phyloP scores from a whole-genome alignment of 2,113 vertebrate species.

The Haliaeetus leucogaster region DNA sequence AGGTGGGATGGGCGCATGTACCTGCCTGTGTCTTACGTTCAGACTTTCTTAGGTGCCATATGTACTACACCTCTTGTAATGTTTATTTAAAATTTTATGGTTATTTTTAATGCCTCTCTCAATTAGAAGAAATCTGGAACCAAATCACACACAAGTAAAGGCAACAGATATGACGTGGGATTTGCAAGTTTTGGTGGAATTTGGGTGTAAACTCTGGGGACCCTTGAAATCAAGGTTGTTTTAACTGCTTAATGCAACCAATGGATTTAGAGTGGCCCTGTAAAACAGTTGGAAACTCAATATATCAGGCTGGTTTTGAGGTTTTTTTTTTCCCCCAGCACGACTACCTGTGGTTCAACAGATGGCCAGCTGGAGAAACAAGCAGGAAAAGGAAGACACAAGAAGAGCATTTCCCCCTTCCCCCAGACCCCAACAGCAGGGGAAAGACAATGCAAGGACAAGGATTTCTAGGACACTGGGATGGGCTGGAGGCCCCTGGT shows the following conservation, averaged over 20 bases:
- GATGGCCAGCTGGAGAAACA: neutral
- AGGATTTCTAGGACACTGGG: neutral
- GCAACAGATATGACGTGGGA: neutral
- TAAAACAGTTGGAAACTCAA: neutral
- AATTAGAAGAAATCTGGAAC: neutral
- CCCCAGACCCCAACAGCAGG: neutral
- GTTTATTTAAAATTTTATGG: neutral
- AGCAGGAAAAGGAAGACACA: neutral
- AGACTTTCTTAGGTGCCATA: neutral
- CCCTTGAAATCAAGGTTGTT: neutral
- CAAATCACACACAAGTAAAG: neutral
- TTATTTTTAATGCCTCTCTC: neutral
- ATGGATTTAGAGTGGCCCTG: neutral
- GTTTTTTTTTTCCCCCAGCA: neutral
- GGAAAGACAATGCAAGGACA: neutral
- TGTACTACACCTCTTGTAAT: neutral
- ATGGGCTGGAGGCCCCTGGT: neutral
- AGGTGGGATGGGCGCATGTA: neutral
- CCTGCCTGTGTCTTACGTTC: rapidly evolving
- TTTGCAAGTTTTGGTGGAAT: neutral
- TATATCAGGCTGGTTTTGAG: neutral
- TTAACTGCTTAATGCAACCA: neutral
- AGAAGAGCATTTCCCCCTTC: neutral
- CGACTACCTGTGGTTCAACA: neutral
- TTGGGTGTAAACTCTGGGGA: neutral